Percentiles rank a stretch among this genome's conserved stretches.
phyloP scores from a whole-genome alignment of 2,888 invertebrate species.

The Parnassius mnemosyne region DNA sequence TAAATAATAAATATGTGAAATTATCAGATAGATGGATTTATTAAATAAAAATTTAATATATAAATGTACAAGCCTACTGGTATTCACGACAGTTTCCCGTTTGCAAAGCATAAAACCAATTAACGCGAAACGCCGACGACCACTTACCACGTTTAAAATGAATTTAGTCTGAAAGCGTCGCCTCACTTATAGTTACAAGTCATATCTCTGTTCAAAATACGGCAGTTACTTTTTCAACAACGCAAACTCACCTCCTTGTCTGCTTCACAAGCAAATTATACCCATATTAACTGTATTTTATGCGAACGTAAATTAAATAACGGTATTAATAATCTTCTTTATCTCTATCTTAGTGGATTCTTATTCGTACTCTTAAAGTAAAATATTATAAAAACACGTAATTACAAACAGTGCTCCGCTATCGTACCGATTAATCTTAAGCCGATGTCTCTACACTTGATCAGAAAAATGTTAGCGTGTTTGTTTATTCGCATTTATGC shows the following conservation, averaged over 20 bases:
- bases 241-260: not conserved
- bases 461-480: too few relatives aligned
- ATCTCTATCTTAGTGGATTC: not conserved
- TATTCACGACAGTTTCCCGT: constrained; percentile 44
- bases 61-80: constrained; percentile 29
- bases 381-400: not conserved
- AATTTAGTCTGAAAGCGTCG: constrained; percentile 27
- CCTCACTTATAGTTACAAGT: constrained; percentile 41
- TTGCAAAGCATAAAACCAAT: constrained; percentile 57
- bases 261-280: not conserved
- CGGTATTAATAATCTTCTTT: not conserved
- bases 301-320: not conserved
- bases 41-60: too few relatives aligned
- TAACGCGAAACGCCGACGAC: constrained; percentile 53
- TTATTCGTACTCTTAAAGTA: not conserved
- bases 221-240: constrained; percentile 23
- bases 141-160: constrained; percentile 37
- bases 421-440: too few relatives aligned
- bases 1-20: constrained; percentile 4
- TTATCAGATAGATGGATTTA: not conserved
- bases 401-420: too few relatives aligned
- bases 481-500: too few relatives aligned
- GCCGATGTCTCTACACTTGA: too few relatives aligned
- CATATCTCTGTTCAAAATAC: constrained; percentile 31
- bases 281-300: too few relatives aligned